These are phyloP conservation scores for Arrhamphus sclerolepis DNA, from an alignment of 2,797 vertebrate species.

Conservation along the genomic window DNA sequence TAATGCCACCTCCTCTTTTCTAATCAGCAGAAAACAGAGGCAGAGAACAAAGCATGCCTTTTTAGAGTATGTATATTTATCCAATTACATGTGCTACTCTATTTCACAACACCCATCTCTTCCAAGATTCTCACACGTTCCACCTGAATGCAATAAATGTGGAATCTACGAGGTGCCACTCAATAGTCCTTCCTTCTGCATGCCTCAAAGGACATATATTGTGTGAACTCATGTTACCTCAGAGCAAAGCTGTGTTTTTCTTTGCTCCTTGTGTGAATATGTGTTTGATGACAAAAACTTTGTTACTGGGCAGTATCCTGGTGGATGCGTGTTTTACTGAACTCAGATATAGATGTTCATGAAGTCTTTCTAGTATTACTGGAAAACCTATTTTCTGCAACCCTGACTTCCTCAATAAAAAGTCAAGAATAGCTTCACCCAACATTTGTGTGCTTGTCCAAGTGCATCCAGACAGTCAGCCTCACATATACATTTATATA, in stretches of 20 bases:
- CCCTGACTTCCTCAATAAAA: background rate
- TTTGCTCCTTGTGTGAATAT: constrained; percentile 14
- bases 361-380: constrained; percentile 16
- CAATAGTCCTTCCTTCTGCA: constrained; percentile 17
- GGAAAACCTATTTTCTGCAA: background rate
- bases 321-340: background rate
- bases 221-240: constrained; percentile 35
- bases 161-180: constrained; percentile 28
- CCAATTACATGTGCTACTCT: constrained; percentile 53
- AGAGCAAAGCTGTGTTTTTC: constrained; percentile 17
- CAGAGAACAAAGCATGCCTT: constrained; percentile 52
- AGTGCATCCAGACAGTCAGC: background rate
- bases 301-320: constrained; percentile 6
- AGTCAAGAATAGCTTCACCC: background rate
- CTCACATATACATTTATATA: no score
- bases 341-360: constrained; percentile 14
- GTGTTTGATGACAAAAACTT: constrained; percentile 6
- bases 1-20: constrained; percentile 42
- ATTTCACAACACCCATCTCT: constrained; percentile 41
- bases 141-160: constrained; percentile 34
- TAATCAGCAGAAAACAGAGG: constrained; percentile 52
- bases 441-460: constrained; percentile 5
- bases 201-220: constrained; percentile 21
- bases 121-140: constrained; percentile 41
- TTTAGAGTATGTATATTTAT: constrained; percentile 4